phyloP scores from a whole-genome alignment of 2,797 vertebrate species.

The Argya squamiceps region DNA sequence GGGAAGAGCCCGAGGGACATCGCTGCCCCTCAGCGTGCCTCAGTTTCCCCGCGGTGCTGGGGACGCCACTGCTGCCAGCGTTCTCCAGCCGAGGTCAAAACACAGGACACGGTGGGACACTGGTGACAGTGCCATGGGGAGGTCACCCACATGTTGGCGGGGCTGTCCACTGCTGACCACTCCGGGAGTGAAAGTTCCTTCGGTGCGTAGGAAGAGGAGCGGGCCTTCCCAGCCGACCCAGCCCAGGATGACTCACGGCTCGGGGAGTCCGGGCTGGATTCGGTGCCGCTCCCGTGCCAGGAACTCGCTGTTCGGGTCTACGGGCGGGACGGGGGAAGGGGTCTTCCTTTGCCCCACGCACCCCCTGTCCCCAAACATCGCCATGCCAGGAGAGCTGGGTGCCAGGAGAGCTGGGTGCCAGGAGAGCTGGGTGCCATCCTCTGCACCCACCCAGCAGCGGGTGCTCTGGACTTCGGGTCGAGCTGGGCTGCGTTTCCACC shows the following conservation, averaged over 20 bases:
- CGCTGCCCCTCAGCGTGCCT: not conserved
- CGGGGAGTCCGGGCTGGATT: not conserved
- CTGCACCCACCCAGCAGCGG: not conserved
- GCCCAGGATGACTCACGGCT: not conserved
- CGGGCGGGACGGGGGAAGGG: accelerated
- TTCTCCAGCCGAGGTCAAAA: not conserved
- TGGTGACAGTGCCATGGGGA: not conserved
- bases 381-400: not conserved
- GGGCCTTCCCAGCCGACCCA: not conserved
- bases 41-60: not conserved
- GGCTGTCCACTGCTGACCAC: not conserved
- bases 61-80: accelerated
- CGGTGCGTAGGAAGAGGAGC: not conserved
- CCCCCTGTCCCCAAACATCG: accelerated
- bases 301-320: accelerated
- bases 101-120: not conserved
- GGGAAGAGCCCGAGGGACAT: not conserved
- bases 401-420: not conserved
- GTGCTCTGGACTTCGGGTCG: not conserved
- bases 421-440: not conserved
- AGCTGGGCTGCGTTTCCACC: not conserved
- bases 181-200: not conserved
- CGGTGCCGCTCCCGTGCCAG: not conserved
- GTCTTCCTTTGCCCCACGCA: not conserved
- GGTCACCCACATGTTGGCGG: accelerated